These are phyloP conservation scores for Andrena chrysosceles DNA, from an alignment of 2,888 invertebrate genomes.

Conservation along the genomic window DNA sequence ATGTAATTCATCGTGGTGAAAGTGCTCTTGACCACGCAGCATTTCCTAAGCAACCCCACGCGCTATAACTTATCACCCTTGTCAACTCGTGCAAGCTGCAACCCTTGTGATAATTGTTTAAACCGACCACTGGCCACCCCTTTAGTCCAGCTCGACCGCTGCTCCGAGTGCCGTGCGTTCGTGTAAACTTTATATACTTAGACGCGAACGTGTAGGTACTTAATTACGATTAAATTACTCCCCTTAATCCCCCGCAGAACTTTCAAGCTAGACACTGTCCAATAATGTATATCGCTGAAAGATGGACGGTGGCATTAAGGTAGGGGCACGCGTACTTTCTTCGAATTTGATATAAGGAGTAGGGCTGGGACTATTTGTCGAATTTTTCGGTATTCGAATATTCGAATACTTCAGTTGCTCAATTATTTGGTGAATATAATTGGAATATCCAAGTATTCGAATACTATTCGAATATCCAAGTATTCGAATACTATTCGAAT, in stretches of 20 bases:
- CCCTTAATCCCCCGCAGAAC: conserved; percentile 44
- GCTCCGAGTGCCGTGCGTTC: conserved; percentile 75
- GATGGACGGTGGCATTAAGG: conserved; percentile 2
- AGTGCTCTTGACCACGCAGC: conserved; percentile 61
- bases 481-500: no score
- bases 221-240: conserved; percentile 73
- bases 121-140: conserved; percentile 82
- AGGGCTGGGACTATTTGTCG: no score
- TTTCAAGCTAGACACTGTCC: conserved; percentile 37
- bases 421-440: no score
- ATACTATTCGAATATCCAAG: no score
- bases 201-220: conserved; percentile 66
- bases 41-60: conserved; percentile 78
- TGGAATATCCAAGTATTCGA: no score
- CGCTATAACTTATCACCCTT: conserved; percentile 83
- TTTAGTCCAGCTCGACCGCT: conserved; percentile 78
- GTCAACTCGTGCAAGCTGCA: conserved; percentile 78
- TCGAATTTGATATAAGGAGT: background rate
- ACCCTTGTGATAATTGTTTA: conserved; percentile 85
- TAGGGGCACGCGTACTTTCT: background rate
- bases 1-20: conserved; percentile 55
- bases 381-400: no score
- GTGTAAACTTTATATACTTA: conserved; percentile 72
- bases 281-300: conserved; percentile 36
- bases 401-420: no score